Evolutionary conservation across 1,140 invertebrate species (phyloP), one percentile per base, ranked within the genome.

Genomic region (Tetramorium alpestre): DNA sequence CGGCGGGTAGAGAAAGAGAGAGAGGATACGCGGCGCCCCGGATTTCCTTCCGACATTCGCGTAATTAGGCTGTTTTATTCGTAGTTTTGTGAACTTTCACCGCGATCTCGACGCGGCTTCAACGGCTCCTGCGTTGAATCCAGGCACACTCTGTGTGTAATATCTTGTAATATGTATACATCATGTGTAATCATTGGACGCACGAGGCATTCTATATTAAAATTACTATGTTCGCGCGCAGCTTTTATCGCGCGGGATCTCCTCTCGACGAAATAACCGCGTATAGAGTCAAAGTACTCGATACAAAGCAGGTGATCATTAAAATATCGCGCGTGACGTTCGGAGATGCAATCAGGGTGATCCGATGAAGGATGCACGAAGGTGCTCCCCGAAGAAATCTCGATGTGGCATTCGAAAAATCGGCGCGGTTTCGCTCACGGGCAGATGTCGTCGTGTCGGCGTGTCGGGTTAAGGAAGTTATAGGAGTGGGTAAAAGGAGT

Each of bases 401-500:
- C 38, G 18, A 22, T 54, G 18, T 44, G 67, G 11, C 70, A 47
- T 75, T 64, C 44, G 18, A 54, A 64, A 51, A 73, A 60, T 51
- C 7, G 54, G 38, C 18, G 3, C 22, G 22, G 22, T 51, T 64
- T 76, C 41, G 69, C 81, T 76, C 54, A 41, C n/a, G 81, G 81
- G 81, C 72, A 76, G 81, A 33, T 76, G 70, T 85, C 70, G 72
- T 85, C 70, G 81, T 69, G 41, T 75, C 51, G 54, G 47, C 78
- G 16, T 72, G 38, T 62, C 47, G 70, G 54, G 70, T 85, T 81
- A 76, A 76, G 54, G 56, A 85, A 85, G 81, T 85, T 62, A 62
- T 64, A 76, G 47, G 72, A 85, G 49, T 69, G 25, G 28, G 25
- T 49, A 87, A 87, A 76, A 67, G 49, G 56, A 77, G 58, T 78